Evolutionary conservation across 2,113 vertebrate genomes (phyloP).

Genomic region (Himantopus leucocephalus): DNA sequence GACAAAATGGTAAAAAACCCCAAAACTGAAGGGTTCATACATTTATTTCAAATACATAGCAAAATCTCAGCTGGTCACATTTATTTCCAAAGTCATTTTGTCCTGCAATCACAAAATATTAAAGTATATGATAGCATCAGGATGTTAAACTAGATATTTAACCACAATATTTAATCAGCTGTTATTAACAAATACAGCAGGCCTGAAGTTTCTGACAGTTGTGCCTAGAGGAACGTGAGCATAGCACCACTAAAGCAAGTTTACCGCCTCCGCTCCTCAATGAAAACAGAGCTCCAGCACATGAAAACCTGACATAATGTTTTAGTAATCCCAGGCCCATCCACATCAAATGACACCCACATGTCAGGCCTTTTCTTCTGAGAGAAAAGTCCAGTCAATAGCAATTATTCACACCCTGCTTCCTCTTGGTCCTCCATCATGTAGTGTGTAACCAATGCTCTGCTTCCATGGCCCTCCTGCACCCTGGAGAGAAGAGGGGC

Average conservation of each 20-base stretch:
- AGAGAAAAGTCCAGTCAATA: not conserved
- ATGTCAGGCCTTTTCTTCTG: not conserved
- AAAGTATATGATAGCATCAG: not conserved
- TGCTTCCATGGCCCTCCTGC: not conserved
- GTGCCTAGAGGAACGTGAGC: not conserved
- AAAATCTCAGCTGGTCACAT: not conserved
- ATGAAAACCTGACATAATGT: rapidly evolving
- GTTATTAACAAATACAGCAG: not conserved
- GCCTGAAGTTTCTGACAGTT: not conserved
- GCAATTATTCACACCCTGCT: not conserved
- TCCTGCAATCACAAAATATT: not conserved
- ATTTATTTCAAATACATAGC: not conserved
- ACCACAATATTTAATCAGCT: not conserved
- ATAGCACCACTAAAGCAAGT: not conserved
- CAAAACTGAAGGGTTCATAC: not conserved
- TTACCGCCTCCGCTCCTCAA: not conserved
- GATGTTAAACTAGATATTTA: not conserved
- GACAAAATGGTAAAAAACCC: not conserved
- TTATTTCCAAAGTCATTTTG: not conserved
- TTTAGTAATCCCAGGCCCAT: not conserved
- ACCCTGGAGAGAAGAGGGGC: not conserved
- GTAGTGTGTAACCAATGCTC: rapidly evolving
- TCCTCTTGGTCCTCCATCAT: not conserved
- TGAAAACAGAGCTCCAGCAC: not conserved
- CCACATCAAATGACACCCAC: not conserved